A percentile compares a stretch with the other conserved stretches of the same genome.
phyloP scores from a whole-genome alignment of 2,797 vertebrate species.

The Rhadinocentrus ornatus region DNA sequence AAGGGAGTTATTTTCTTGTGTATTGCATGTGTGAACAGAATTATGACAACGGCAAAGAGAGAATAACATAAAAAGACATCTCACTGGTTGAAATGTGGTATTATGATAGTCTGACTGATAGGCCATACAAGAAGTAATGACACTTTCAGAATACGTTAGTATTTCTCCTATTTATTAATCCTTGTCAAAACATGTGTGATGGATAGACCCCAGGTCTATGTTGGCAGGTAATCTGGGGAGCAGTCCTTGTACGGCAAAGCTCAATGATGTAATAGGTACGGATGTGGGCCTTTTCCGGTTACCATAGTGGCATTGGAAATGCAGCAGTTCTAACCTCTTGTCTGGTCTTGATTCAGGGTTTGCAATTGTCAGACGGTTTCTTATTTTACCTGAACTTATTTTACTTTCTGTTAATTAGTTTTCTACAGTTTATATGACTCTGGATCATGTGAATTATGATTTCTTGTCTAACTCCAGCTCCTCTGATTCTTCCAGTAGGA shows the following conservation, averaged over 20 bases:
- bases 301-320: not conserved
- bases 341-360: not conserved
- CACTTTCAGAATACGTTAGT: not conserved
- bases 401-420: not conserved
- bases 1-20: constrained; percentile 1
- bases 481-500: not conserved
- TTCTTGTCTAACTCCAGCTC: not conserved
- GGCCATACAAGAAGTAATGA: constrained; percentile 18
- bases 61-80: not conserved
- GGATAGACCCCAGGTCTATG: constrained; percentile 9
- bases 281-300: not conserved
- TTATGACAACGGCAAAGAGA: not conserved
- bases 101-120: constrained; percentile 23
- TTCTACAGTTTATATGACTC: not conserved
- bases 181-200: constrained; percentile 21
- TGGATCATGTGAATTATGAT: too few relatives aligned
- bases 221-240: not conserved
- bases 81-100: constrained; percentile 5
- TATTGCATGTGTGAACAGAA: not conserved
- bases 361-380: not conserved
- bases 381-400: too few relatives aligned
- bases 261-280: constrained; percentile 7
- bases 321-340: not conserved
- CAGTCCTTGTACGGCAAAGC: not conserved
- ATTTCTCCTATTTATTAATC: constrained; percentile 20